Percentiles rank a stretch among this genome's conserved stretches.
These are phyloP conservation scores for Phataginus tetradactyla DNA, from an alignment of 2,797 vertebrate species.

Conservation along the genomic window DNA sequence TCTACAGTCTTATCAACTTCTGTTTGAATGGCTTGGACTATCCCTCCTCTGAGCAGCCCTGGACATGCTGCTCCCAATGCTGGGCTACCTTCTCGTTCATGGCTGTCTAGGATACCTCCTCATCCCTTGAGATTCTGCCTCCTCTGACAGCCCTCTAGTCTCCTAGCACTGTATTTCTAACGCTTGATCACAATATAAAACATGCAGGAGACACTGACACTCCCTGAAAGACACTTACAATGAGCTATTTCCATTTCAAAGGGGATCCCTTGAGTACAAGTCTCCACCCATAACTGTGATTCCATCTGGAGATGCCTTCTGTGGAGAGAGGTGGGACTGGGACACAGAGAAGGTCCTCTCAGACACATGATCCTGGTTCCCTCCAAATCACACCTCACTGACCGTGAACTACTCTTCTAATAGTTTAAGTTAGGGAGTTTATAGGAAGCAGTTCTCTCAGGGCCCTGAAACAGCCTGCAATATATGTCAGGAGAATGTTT, in stretches of 20 bases:
- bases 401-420: background rate
- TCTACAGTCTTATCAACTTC: background rate
- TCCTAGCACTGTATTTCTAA: background rate
- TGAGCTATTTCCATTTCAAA: background rate
- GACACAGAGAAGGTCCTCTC: background rate
- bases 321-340: background rate
- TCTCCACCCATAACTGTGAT: background rate
- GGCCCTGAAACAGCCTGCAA: background rate
- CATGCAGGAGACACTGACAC: background rate
- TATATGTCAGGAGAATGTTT: background rate
- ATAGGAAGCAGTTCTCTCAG: background rate
- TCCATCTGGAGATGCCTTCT: background rate
- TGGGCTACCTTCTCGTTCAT: background rate
- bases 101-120: background rate
- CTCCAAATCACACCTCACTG: background rate
- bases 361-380: background rate
- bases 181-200: background rate
- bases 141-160: background rate
- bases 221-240: background rate
- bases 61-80: background rate
- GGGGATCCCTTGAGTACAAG: background rate
- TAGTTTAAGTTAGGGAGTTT: background rate
- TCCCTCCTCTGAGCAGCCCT: background rate
- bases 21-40: background rate
- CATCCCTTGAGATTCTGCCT: background rate